phyloP scores from a whole-genome alignment of 2,797 vertebrate genomes.

The Pteropus rufus region DNA sequence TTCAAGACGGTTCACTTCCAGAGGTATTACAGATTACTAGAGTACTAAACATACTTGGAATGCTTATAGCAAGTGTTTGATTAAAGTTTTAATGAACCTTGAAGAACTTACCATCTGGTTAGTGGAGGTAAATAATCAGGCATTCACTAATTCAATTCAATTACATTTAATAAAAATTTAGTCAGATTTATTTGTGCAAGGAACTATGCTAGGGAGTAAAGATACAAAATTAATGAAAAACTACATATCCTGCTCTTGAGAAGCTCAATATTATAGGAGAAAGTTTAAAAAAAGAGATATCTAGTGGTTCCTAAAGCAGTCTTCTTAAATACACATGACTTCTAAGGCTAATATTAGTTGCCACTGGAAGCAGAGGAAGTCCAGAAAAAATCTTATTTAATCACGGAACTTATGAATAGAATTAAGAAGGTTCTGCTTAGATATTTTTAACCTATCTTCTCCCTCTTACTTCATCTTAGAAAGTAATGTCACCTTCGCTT shows the following conservation, averaged over 20 bases:
- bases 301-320: background rate
- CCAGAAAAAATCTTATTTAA: background rate
- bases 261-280: background rate
- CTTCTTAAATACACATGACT: background rate
- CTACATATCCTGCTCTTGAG: background rate
- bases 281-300: background rate
- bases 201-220: background rate
- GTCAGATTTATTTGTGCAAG: background rate
- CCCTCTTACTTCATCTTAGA: background rate
- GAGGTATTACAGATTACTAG: background rate
- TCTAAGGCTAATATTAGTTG: background rate
- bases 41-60: background rate
- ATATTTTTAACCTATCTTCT: background rate
- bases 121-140: background rate
- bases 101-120: background rate
- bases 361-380: background rate
- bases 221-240: background rate
- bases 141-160: background rate
- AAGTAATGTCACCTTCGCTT: background rate
- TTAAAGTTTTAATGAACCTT: background rate
- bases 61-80: background rate
- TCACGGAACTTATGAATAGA: background rate
- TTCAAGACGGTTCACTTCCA: background rate
- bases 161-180: background rate
- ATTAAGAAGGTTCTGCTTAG: background rate